phyloP scores from a whole-genome alignment of 2,113 vertebrate species.

The Hucho hucho region DNA sequence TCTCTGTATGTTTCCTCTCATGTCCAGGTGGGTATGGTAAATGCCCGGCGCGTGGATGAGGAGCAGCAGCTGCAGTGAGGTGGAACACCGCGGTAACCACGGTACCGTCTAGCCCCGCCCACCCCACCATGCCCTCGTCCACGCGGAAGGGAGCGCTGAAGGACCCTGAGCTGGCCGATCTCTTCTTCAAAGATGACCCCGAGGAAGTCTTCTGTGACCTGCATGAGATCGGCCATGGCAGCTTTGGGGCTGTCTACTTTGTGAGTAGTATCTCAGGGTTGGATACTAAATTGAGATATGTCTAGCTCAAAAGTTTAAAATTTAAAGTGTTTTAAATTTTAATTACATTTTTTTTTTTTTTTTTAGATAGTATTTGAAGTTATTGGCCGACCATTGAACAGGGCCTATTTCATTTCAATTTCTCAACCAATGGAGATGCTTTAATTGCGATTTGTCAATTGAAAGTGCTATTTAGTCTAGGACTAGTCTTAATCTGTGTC shows the following conservation, averaged over 20 bases:
- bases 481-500: too few relatives aligned
- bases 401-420: too few relatives aligned
- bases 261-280: conserved; percentile 58
- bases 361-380: too few relatives aligned
- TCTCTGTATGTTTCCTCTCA: neutral
- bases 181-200: conserved; percentile 82
- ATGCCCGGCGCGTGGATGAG: conserved; percentile 70
- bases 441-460: too few relatives aligned
- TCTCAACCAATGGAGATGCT: too few relatives aligned
- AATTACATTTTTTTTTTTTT: too few relatives aligned
- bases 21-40: conserved; percentile 60
- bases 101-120: conserved; percentile 57
- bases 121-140: conserved; percentile 79
- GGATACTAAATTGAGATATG: neutral
- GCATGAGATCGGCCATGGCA: conserved; percentile 83
- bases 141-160: conserved; percentile 72
- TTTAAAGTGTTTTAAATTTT: rapidly evolving
- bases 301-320: too few relatives aligned
- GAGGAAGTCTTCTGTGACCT: conserved; percentile 81
- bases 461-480: too few relatives aligned
- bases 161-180: conserved; percentile 74
- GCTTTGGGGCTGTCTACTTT: conserved; percentile 82
- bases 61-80: conserved; percentile 64
- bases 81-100: conserved; percentile 44
- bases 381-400: too few relatives aligned